These are phyloP conservation scores for Cranoglanis bouderius DNA, from an alignment of 2,113 vertebrate species.

Conservation along the genomic window DNA sequence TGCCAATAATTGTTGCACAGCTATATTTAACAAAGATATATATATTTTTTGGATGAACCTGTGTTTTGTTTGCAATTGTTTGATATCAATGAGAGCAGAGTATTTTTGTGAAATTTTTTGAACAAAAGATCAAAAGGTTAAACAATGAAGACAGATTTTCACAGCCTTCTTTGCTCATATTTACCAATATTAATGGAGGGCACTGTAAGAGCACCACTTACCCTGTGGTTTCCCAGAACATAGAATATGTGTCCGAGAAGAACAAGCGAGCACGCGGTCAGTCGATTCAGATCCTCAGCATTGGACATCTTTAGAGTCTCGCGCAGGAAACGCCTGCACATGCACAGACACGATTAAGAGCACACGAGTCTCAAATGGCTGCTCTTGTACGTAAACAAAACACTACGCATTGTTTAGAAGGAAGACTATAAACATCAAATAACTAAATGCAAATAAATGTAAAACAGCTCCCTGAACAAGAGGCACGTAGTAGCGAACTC, in stretches of 20 bases:
- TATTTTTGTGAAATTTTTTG: no score
- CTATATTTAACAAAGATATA: no score
- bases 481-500: conserved; percentile 58
- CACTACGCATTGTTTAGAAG: background rate
- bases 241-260: conserved; percentile 98
- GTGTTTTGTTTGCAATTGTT: no score
- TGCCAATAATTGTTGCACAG: no score
- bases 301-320: conserved; percentile 99
- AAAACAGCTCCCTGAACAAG: background rate
- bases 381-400: background rate
- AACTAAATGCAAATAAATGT: background rate
- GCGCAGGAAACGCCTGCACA: conserved; percentile 85
- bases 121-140: no score
- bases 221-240: conserved; percentile 95
- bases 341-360: background rate
- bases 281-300: conserved; percentile 92
- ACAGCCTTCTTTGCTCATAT: no score
- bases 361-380: background rate
- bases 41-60: no score
- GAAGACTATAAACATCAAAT: background rate
- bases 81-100: no score
- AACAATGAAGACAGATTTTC: no score
- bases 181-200: no score
- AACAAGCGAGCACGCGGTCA: conserved; percentile 95
- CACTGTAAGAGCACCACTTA: conserved; percentile 66